Percentiles rank a stretch among this genome's conserved stretches.
Conservation (phyloP, 2,888 invertebrate genomes). For the Anaspis maculata region DNA sequence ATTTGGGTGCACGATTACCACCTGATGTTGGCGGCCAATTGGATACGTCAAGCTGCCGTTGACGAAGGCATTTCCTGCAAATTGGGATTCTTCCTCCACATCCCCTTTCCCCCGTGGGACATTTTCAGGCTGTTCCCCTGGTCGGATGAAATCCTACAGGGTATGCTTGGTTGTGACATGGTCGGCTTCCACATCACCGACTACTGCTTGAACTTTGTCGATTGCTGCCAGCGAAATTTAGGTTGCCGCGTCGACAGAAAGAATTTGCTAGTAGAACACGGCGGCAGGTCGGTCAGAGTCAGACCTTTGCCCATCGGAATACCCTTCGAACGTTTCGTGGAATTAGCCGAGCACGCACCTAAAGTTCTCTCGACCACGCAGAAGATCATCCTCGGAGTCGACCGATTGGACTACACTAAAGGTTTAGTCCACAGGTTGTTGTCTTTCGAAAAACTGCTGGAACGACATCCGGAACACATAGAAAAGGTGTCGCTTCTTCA, state of each 20-base stretch:
- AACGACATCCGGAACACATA: constrained; percentile 77
- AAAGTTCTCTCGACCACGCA: constrained; percentile 60
- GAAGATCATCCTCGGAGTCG: constrained; percentile 80
- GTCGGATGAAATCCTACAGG: constrained; percentile 90
- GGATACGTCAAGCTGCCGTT: constrained; percentile 77
- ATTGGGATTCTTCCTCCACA: constrained; percentile 88
- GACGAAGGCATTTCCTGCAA: constrained; percentile 69
- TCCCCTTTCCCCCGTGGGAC: constrained; percentile 93
- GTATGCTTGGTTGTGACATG: constrained; percentile 87
- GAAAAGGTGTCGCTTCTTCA: constrained; percentile 78
- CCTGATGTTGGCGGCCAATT: constrained; percentile 85
- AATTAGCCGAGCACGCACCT: constrained; percentile 63
- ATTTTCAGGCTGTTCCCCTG: constrained; percentile 84
- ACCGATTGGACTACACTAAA: constrained; percentile 85
- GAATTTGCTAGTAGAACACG: constrained; percentile 78
- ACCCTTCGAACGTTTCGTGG: constrained; percentile 78
- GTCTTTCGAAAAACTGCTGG: constrained; percentile 73
- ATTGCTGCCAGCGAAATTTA: constrained; percentile 79
- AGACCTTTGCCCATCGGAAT: constrained; percentile 84
- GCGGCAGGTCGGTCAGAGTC: constrained; percentile 75
- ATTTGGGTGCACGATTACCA: constrained; percentile 95
- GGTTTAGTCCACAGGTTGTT: constrained; percentile 75
- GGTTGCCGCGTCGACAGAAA: constrained; percentile 85
- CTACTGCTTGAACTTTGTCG: constrained; percentile 85
- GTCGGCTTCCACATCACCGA: constrained; percentile 89